Evolutionary conservation across 2,888 invertebrate species (phyloP).

Genomic region (Pseudoips prasinana): DNA sequence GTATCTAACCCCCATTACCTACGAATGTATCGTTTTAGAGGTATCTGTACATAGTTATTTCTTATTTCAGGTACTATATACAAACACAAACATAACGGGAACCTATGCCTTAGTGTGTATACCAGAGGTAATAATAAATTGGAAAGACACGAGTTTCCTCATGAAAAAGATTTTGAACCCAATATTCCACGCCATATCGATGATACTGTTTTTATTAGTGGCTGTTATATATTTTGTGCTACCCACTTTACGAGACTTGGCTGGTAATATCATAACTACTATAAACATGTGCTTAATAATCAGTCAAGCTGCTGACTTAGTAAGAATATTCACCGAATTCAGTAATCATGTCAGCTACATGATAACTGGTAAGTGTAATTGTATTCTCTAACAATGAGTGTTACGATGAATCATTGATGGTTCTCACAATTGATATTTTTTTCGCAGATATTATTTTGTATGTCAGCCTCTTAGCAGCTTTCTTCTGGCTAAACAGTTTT

Average conservation of each 20-base stretch:
- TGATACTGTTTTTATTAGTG: constrained; percentile 86
- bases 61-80: constrained; percentile 75
- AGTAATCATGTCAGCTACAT: constrained; percentile 91
- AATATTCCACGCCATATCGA: constrained; percentile 87
- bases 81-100: constrained; percentile 78
- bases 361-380: constrained; percentile 84
- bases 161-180: constrained; percentile 90
- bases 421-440: not conserved
- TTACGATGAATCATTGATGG: not conserved
- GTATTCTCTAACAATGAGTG: no score
- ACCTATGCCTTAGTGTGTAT: constrained; percentile 89
- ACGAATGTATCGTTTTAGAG: no score
- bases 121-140: constrained; percentile 86
- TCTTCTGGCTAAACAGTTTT: constrained; percentile 93
- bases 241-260: constrained; percentile 90
- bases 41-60: no score
- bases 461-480: constrained; percentile 88
- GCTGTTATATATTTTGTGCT: constrained; percentile 92
- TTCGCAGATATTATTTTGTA: constrained; percentile 87
- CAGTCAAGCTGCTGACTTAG: constrained; percentile 89
- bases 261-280: constrained; percentile 92
- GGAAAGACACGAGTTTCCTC: constrained; percentile 88
- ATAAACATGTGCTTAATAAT: constrained; percentile 89
- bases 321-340: constrained; percentile 90
- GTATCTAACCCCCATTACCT: no score